A percentile compares a stretch with the other conserved stretches of the same genome.
Conservation (phyloP, 2,797 vertebrate genomes). For the Oreortyx pictus region DNA sequence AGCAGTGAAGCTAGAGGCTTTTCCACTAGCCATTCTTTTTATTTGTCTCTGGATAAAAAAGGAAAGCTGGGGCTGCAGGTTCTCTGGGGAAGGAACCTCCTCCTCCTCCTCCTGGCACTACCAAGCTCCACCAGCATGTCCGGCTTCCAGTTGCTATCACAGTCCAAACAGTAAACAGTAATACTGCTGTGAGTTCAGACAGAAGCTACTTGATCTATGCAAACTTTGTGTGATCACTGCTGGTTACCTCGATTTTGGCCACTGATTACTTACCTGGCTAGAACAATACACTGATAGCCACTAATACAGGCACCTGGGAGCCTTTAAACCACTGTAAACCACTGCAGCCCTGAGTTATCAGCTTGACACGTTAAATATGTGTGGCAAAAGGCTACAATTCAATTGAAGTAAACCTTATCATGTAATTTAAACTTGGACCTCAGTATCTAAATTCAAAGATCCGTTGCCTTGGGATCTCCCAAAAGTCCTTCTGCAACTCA, state of each 20-base stretch:
- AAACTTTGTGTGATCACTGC: not conserved
- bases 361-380: not conserved
- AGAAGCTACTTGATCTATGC: not conserved
- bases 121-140: not conserved
- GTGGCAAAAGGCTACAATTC: not conserved
- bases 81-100: not conserved
- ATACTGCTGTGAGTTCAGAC: not conserved
- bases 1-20: not conserved
- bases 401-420: not conserved
- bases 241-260: not conserved
- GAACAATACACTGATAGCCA: not conserved
- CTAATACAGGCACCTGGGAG: not conserved
- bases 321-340: not conserved
- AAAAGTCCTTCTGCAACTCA: not conserved
- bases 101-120: not conserved
- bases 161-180: not conserved
- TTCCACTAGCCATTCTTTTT: not conserved
- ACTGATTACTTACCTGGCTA: not conserved
- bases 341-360: not conserved
- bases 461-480: not conserved
- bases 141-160: not conserved
- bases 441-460: not conserved
- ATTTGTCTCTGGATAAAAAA: not conserved
- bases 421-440: not conserved
- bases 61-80: not conserved